phyloP scores from a whole-genome alignment of 2,888 invertebrate species.

The Cerastoderma edule region DNA sequence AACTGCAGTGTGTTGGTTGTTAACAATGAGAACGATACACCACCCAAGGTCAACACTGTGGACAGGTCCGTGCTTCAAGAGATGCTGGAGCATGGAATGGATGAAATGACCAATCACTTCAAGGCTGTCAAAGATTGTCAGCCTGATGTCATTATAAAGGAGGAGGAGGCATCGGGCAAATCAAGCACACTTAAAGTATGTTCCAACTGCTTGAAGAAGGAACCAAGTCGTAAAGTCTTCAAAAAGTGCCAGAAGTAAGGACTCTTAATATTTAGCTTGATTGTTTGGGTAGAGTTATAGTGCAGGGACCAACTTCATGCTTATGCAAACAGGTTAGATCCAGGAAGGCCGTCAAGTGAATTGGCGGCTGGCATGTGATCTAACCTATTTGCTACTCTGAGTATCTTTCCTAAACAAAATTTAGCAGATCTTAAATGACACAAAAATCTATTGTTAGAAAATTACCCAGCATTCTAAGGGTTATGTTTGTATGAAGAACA shows the following conservation, averaged over 20 bases:
- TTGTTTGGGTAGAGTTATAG: neutral
- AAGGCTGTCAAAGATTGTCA: neutral
- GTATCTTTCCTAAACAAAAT: neutral
- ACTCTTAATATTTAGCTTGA: neutral
- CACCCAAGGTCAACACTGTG: neutral
- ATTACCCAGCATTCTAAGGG: too few species aligned
- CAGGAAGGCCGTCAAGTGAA: neutral
- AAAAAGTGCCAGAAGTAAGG: slow-evolving; percentile 71
- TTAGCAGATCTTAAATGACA: neutral
- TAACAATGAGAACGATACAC: neutral
- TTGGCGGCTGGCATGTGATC: neutral
- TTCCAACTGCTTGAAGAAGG: slow-evolving; percentile 55
- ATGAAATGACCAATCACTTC: too few species aligned
- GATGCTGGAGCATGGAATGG: neutral
- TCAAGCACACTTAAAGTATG: slow-evolving; percentile 42
- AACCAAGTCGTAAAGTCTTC: slow-evolving; percentile 61
- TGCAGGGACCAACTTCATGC: neutral
- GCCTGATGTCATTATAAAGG: slow-evolving; percentile 12
- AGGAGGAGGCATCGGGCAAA: slow-evolving; percentile 2
- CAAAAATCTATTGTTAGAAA: too few species aligned
- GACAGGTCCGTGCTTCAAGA: neutral
- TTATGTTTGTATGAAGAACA: too few species aligned
- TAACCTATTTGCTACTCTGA: neutral
- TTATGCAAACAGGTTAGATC: neutral
- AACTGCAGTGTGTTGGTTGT: neutral